phyloP scores from a whole-genome alignment of 1,140 invertebrate genomes.

The Philotrypesis tridentata region DNA sequence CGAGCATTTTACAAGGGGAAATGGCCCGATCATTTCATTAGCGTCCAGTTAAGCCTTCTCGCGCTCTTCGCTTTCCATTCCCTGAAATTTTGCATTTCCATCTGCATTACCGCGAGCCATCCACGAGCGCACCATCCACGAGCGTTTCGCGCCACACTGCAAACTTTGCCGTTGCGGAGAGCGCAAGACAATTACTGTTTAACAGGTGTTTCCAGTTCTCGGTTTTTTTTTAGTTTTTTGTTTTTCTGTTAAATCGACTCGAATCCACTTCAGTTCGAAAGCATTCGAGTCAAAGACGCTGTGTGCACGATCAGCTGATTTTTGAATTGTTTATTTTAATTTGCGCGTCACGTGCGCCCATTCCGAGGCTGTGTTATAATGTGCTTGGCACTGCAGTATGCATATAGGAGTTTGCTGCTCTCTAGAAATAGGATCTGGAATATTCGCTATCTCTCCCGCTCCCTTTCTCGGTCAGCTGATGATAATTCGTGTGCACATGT shows the following conservation, averaged over 20 bases:
- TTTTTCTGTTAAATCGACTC: neutral
- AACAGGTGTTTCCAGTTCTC: neutral
- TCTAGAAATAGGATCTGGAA: neutral
- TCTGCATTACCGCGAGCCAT: constrained; percentile 17
- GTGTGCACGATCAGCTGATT: too few species aligned
- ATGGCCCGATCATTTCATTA: constrained; percentile 51
- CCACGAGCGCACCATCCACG: neutral
- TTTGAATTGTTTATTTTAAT: too few species aligned
- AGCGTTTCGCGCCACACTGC: neutral
- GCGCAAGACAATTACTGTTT: neutral
- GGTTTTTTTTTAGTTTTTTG: neutral
- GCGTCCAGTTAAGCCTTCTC: constrained; percentile 39
- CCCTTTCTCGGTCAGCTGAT: neutral
- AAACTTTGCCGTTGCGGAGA: neutral
- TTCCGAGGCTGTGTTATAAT: neutral
- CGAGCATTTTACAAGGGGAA: constrained; percentile 42
- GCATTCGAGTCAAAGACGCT: too few species aligned
- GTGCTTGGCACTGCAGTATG: neutral
- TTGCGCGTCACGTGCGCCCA: neutral
- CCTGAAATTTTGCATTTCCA: constrained; percentile 45
- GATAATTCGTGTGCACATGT: neutral
- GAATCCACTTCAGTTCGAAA: too few species aligned
- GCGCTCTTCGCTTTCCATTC: too few species aligned
- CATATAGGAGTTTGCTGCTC: neutral
- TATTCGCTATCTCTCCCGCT: neutral